phyloP scores from a whole-genome alignment of 2,888 invertebrate species.

The Apotomis capreana region DNA sequence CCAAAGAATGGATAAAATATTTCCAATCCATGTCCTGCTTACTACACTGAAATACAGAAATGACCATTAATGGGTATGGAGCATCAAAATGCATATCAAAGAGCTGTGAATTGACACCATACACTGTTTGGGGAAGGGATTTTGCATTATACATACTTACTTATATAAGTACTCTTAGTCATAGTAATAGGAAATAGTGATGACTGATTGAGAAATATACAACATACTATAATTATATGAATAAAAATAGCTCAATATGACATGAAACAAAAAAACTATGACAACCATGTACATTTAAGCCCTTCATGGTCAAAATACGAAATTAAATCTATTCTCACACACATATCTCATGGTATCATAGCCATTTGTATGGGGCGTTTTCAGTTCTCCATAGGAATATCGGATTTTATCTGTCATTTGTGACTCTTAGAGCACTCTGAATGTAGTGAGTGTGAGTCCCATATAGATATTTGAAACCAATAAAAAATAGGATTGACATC shows the following conservation, averaged over 20 bases:
- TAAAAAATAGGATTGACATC: too few species aligned
- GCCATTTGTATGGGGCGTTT: too few species aligned
- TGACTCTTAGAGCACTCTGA: too few species aligned
- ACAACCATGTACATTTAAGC: neutral
- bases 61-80: conserved; percentile 44
- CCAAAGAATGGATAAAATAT: conserved; percentile 70
- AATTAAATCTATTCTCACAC: too few species aligned
- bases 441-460: too few species aligned
- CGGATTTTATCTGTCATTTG: too few species aligned
- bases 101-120: neutral
- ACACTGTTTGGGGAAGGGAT: neutral
- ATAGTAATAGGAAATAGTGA: neutral
- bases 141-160: neutral
- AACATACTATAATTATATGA: too few species aligned
- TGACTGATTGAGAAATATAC: neutral
- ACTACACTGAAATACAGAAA: conserved; percentile 72
- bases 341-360: too few species aligned
- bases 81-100: neutral
- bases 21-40: conserved; percentile 75
- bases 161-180: neutral
- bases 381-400: too few species aligned
- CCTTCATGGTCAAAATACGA: too few species aligned
- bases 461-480: too few species aligned
- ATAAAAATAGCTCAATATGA: too few species aligned
- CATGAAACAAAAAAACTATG: neutral